Conservation (phyloP, 2,888 invertebrate genomes). For the Margaritifera margaritifera region DNA sequence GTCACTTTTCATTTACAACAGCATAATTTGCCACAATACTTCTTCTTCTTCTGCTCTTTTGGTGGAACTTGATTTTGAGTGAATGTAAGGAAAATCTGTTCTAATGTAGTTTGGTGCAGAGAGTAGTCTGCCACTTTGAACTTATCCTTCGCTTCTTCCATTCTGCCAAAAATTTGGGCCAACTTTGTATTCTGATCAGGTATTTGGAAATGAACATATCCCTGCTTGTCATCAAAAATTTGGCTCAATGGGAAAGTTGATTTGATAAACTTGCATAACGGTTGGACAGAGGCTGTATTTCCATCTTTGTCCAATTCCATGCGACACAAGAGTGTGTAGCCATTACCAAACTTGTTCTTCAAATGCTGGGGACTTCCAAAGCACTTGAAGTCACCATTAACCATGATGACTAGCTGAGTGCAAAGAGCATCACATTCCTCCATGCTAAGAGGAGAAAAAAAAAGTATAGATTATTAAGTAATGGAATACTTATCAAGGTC, state of each 20-base stretch:
- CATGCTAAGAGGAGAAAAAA: constrained; percentile 78
- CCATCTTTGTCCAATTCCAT: constrained; percentile 48
- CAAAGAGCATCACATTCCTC: constrained; percentile 90
- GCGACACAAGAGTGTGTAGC: constrained; percentile 38
- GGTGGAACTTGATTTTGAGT: constrained; percentile 60
- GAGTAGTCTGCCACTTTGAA: constrained; percentile 69
- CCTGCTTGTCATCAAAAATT: constrained; percentile 82
- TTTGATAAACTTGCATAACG: constrained; percentile 73
- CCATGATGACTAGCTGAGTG: constrained; percentile 85
- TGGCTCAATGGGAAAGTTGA: constrained; percentile 77
- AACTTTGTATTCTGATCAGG: constrained; percentile 63
- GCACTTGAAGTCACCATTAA: constrained; percentile 81
- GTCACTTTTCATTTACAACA: constrained; percentile 13
- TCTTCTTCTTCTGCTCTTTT: constrained; percentile 23
- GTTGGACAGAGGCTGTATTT: constrained; percentile 44
- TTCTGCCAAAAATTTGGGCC: constrained; percentile 67
- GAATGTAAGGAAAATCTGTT: constrained; percentile 75
- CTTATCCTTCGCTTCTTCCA: constrained; percentile 64
- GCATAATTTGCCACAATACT: constrained; percentile 9
- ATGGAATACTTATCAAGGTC: neutral
- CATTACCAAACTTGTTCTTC: constrained; percentile 80
- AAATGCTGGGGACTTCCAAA: constrained; percentile 83
- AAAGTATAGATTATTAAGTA: neutral
- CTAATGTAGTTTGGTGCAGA: constrained; percentile 71
- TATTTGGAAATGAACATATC: constrained; percentile 67